phyloP scores from a whole-genome alignment of 2,797 vertebrate species.

The Jordanella pulchra region DNA sequence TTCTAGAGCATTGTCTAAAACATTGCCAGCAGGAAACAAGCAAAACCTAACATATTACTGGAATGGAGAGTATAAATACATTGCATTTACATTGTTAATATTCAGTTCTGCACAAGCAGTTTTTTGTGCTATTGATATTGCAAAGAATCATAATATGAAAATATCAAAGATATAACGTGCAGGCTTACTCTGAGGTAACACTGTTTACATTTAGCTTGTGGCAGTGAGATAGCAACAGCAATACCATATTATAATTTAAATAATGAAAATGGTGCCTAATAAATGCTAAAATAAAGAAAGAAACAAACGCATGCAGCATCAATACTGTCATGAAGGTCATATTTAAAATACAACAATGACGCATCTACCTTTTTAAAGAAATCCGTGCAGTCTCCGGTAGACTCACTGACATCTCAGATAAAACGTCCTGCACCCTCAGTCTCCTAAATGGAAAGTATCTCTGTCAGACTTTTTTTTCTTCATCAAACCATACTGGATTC shows the following conservation, averaged over 20 bases:
- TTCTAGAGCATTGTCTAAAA: background rate
- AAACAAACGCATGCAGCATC: background rate
- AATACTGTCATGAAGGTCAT: background rate
- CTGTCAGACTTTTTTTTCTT: conserved; percentile 30
- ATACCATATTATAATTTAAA: background rate
- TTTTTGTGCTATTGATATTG: background rate
- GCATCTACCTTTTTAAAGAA: conserved; percentile 73
- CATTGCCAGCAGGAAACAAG: background rate
- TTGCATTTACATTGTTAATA: background rate
- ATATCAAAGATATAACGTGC: background rate
- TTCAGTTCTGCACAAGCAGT: background rate
- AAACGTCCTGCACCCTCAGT: conserved; percentile 62
- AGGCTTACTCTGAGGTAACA: conserved; percentile 13
- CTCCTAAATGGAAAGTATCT: conserved; percentile 58
- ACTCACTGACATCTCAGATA: conserved; percentile 77
- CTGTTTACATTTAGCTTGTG: conserved; percentile 7
- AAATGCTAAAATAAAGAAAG: background rate
- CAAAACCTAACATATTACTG: background rate
- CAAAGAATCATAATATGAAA: background rate
- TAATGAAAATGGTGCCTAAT: background rate
- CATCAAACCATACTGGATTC: conserved; percentile 6
- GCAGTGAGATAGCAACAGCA: conserved; percentile 14
- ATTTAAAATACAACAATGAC: background rate
- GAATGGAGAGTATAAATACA: background rate
- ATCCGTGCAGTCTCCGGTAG: conserved; percentile 71